Percentiles rank a stretch among this genome's conserved stretches.
These are phyloP conservation scores for Calyptommatus sinebrachiatus DNA, from an alignment of 2,113 vertebrate species.

Conservation along the genomic window DNA sequence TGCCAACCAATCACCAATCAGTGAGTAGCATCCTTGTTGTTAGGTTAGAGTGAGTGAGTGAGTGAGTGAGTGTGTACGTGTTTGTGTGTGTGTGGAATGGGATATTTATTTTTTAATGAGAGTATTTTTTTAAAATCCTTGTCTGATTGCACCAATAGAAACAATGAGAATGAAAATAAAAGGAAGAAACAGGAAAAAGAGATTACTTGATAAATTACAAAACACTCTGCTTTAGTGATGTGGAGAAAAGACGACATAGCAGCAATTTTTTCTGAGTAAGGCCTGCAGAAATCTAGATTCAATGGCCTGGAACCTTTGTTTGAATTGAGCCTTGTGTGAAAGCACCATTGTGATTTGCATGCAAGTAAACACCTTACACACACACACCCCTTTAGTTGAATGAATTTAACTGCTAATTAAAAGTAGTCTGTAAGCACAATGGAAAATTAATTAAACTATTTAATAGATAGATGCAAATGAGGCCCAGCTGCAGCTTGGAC, in stretches of 20 bases:
- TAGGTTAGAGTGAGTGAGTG: too few species aligned
- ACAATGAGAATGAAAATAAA: neutral
- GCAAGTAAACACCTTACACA: constrained; percentile 72
- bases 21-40: too few species aligned
- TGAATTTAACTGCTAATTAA: constrained; percentile 81
- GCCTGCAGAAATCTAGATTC: constrained; percentile 63
- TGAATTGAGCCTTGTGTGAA: constrained; percentile 61
- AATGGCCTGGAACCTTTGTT: constrained; percentile 66
- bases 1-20: too few species aligned
- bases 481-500: constrained; percentile 64
- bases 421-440: constrained; percentile 78
- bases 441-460: constrained; percentile 80
- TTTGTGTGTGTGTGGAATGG: too few species aligned
- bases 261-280: constrained; percentile 46
- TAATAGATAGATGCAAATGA: constrained; percentile 73
- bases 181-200: neutral
- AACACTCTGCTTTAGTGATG: constrained; percentile 28
- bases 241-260: neutral
- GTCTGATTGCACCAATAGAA: too few species aligned
- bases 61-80: too few species aligned
- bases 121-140: too few species aligned
- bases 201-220: constrained; percentile 52
- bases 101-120: too few species aligned
- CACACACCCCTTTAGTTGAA: constrained; percentile 73
- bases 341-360: constrained; percentile 66